These are phyloP conservation scores for Eulithis testata DNA, from an alignment of 2,888 invertebrate species.

Conservation along the genomic window DNA sequence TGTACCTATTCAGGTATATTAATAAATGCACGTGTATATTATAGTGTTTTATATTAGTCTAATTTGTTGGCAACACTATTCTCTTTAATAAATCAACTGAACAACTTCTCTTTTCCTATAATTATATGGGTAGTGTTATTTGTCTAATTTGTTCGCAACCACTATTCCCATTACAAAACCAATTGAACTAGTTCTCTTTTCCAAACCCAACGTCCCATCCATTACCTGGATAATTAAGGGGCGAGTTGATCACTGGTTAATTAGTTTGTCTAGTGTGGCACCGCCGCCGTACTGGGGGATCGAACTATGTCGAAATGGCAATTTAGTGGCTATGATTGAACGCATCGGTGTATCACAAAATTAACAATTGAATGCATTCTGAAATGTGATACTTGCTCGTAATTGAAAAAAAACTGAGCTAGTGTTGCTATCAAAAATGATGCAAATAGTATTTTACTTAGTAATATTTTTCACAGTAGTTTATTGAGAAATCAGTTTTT, in stretches of 20 bases:
- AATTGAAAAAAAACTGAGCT: too few species aligned
- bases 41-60: too few species aligned
- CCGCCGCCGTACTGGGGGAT: constrained; percentile 8
- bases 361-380: neutral
- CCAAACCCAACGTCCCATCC: constrained; percentile 14
- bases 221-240: constrained; percentile 35
- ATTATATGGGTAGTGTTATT: too few species aligned
- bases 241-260: constrained; percentile 31
- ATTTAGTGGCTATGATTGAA: constrained; percentile 4
- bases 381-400: neutral
- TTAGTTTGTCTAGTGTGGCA: constrained; percentile 34
- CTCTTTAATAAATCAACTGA: too few species aligned
- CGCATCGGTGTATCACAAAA: constrained; percentile 1
- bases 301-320: constrained; percentile 1
- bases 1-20: too few species aligned
- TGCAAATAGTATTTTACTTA: too few species aligned
- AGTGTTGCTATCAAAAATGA: too few species aligned
- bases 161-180: neutral
- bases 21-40: too few species aligned
- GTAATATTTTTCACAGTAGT: too few species aligned
- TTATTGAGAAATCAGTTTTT: too few species aligned
- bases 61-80: too few species aligned
- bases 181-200: constrained; percentile 3
- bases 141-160: neutral
- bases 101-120: too few species aligned